Percentiles rank a stretch among this genome's conserved stretches.
phyloP scores from a whole-genome alignment of 2,797 vertebrate genomes.

The Dryobates pubescens region DNA sequence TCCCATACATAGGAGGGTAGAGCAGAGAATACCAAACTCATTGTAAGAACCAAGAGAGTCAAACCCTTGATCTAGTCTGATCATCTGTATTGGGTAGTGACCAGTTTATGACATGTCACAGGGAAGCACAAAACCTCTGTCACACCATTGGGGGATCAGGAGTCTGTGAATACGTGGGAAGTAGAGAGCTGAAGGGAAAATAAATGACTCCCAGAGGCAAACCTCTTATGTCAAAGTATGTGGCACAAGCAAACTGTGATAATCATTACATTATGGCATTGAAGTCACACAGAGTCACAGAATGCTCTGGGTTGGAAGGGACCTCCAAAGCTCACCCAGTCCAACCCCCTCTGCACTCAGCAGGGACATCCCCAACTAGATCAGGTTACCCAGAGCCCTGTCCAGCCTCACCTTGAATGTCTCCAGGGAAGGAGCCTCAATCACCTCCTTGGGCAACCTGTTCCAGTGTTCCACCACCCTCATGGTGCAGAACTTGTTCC shows the following conservation, averaged over 20 bases:
- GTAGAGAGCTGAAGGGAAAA: not conserved
- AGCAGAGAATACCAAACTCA: not conserved
- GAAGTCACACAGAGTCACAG: not conserved
- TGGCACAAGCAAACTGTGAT: not conserved
- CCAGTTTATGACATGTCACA: not conserved
- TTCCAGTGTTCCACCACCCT: no score
- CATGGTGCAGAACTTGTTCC: no score
- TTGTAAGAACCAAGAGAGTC: not conserved
- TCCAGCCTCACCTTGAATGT: no score
- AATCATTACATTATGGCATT: not conserved
- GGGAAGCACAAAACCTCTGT: not conserved
- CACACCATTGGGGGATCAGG: not conserved
- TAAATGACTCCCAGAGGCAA: not conserved
- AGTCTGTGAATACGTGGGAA: not conserved
- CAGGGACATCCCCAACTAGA: no score
- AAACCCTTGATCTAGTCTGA: not conserved
- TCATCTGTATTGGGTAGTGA: not conserved
- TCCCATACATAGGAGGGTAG: accelerated
- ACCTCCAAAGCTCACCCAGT: no score
- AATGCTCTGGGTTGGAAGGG: no score
- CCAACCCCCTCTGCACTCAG: no score
- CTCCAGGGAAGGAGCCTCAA: no score
- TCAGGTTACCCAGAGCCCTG: no score
- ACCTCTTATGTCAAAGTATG: not conserved
- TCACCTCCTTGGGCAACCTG: no score